Conservation (phyloP, 1,140 invertebrate genomes). For the Rhagoletis zephyria region DNA sequence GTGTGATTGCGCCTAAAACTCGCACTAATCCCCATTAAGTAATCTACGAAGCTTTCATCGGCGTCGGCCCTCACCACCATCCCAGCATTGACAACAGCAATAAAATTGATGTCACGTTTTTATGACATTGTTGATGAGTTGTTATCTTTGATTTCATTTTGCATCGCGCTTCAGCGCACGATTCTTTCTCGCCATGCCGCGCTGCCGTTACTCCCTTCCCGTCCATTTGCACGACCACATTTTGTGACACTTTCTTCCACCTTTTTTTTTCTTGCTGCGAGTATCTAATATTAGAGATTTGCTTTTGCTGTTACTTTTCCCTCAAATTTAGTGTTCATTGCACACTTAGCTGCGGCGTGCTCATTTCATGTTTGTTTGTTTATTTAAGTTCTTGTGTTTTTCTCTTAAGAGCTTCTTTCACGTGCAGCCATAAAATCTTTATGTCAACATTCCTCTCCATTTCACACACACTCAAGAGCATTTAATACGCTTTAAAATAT, state of each 20-base stretch:
- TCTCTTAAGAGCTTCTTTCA: conserved; percentile 6
- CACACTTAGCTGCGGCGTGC: background rate
- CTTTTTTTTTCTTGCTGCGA: background rate
- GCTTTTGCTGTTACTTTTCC: background rate
- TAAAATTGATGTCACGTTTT: conserved; percentile 71
- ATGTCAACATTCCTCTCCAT: conserved; percentile 46
- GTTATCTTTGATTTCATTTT: conserved; percentile 68
- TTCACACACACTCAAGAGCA: conserved; percentile 7
- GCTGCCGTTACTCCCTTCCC: background rate
- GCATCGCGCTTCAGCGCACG: background rate
- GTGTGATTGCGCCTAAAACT: background rate
- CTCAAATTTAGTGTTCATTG: background rate
- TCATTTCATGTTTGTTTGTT: conserved; percentile 10
- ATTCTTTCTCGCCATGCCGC: background rate
- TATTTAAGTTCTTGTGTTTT: conserved; percentile 6
- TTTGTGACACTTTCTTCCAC: background rate
- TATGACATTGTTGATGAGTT: conserved; percentile 70
- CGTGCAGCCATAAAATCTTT: conserved; percentile 38
- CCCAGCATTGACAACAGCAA: conserved; percentile 51
- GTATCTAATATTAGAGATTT: background rate
- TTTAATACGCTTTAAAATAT: conserved; percentile 3
- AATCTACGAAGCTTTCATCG: background rate
- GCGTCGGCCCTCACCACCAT: background rate
- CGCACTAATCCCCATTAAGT: conserved; percentile 15
- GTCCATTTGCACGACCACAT: background rate